A percentile compares a stretch with the other conserved stretches of the same genome.
phyloP scores from a whole-genome alignment of 2,113 vertebrate genomes.

The Micromys minutus region DNA sequence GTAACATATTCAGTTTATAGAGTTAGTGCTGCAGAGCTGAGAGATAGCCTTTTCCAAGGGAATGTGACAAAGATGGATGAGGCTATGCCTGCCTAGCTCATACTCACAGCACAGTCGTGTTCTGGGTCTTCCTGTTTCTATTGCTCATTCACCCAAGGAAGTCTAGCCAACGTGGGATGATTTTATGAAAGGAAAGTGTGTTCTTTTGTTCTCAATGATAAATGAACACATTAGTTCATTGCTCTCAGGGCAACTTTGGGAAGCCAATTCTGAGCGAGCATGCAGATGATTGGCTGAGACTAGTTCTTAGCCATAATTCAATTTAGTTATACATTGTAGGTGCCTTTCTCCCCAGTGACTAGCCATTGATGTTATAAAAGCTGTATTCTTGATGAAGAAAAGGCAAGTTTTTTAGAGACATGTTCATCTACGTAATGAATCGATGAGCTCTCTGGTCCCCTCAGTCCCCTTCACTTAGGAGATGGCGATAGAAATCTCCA shows the following conservation, averaged over 20 bases:
- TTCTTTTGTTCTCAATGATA: neutral
- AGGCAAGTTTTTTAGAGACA: neutral
- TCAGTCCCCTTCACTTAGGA: neutral
- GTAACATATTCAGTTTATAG: neutral
- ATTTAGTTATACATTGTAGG: constrained; percentile 9
- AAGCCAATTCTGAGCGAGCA: neutral
- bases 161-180: neutral
- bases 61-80: neutral
- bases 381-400: neutral
- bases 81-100: neutral
- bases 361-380: neutral
- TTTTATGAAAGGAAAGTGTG: neutral
- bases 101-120: fast-evolving
- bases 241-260: neutral
- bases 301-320: neutral
- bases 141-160: neutral
- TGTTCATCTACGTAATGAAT: neutral
- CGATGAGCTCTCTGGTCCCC: neutral
- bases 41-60: neutral
- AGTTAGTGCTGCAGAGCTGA: neutral
- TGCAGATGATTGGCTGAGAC: neutral
- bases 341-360: neutral
- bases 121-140: neutral
- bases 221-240: neutral
- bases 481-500: neutral